Evolutionary conservation across 2,888 invertebrate genomes (phyloP).

Genomic region (Drosophila kambysellisi): DNA sequence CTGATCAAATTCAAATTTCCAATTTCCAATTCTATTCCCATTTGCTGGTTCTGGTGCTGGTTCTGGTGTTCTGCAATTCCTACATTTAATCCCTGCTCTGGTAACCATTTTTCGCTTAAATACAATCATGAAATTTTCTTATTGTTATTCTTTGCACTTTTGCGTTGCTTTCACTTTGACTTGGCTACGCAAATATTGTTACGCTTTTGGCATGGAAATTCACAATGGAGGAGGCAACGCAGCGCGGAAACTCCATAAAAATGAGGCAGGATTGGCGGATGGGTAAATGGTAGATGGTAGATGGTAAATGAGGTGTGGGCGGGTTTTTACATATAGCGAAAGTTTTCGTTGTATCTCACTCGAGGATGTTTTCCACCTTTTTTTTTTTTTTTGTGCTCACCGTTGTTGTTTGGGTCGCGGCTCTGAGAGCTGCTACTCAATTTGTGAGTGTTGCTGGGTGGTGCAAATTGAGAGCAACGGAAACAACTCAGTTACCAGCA

Average conservation of each 20-base stretch:
- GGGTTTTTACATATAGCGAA: constrained; percentile 5
- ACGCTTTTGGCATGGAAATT: constrained; percentile 53
- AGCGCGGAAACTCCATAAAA: constrained; percentile 37
- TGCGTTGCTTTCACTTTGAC: constrained; percentile 34
- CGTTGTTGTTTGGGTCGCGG: constrained; percentile 28
- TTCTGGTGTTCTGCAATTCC: background rate
- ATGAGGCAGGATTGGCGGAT: constrained; percentile 2
- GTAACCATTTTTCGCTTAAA: constrained; percentile 18
- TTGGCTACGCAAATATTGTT: constrained; percentile 64
- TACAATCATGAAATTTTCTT: constrained; percentile 43
- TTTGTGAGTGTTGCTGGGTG: constrained; percentile 19
- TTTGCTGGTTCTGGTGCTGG: background rate
- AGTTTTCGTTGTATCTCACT: constrained; percentile 42
- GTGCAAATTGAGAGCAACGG: constrained; percentile 15
- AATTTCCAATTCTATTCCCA: constrained; percentile 36
- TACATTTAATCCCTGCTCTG: background rate
- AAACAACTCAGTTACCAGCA: constrained; percentile 5
- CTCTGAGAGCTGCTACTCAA: constrained; percentile 26
- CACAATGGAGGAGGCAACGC: constrained; percentile 23
- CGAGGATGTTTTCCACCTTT: constrained; percentile 22
- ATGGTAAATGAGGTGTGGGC: background rate
- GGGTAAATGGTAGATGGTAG: background rate
- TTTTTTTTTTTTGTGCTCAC: background rate
- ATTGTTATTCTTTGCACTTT: constrained; percentile 53
- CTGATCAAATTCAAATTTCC: constrained; percentile 27